Evolutionary conservation across 2,113 vertebrate genomes (phyloP).

Genomic region (Ellobius talpinus): DNA sequence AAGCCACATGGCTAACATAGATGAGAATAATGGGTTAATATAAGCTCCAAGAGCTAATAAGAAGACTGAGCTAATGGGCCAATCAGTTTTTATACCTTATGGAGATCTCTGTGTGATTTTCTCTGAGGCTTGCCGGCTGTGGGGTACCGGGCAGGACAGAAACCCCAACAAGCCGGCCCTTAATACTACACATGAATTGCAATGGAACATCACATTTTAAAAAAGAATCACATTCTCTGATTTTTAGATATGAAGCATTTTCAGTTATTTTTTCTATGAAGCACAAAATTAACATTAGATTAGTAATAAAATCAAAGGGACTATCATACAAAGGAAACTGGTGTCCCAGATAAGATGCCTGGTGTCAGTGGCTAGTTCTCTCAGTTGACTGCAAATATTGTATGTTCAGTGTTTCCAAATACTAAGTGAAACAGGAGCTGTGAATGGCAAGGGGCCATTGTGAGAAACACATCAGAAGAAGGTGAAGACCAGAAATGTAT

Average conservation of each 20-base stretch:
- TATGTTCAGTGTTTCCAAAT: neutral
- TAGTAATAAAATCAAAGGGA: neutral
- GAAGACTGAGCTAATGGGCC: too few relatives aligned
- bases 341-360: neutral
- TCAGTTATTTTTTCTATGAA: neutral
- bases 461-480: neutral
- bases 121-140: too few relatives aligned
- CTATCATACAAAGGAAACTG: neutral
- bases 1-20: too few relatives aligned
- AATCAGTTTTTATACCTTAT: too few relatives aligned
- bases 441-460: neutral
- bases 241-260: neutral
- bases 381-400: neutral
- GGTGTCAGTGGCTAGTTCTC: neutral
- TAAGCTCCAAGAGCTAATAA: too few relatives aligned
- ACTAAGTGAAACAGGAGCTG: neutral
- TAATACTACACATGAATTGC: too few relatives aligned
- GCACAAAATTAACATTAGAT: neutral
- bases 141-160: too few relatives aligned
- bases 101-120: too few relatives aligned
- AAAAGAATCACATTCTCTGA: neutral
- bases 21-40: too few relatives aligned
- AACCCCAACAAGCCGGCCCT: too few relatives aligned
- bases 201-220: neutral
- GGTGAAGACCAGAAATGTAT: neutral